Base-by-base conservation (phyloP, 2,113 vertebrate genomes). In the Passerina amoena region DNA sequence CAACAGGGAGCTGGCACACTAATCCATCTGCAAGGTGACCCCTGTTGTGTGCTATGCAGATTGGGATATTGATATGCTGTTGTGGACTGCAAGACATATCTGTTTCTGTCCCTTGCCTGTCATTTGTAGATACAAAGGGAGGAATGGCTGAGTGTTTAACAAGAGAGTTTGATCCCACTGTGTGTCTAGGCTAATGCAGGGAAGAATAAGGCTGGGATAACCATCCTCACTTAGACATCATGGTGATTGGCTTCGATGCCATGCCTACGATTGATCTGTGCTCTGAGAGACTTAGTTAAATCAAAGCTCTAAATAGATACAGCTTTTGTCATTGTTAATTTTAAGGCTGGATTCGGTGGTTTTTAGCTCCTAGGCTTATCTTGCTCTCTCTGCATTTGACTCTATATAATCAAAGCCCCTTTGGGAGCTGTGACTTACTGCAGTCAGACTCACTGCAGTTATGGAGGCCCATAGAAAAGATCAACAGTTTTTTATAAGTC, bases 21-120 rank as follows among this genome's bases (percentile, higher is more conserved):
- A 95, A 97, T 95, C 95, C 88, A 81, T 93, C 94, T 94, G 94
- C 94, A 96, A 96, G 96, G 95, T 97, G 96, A 97, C 92, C 83
- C 76, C 65, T 66, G 51, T 75, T 90, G 91, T 91, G 77, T 95
- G 91, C 86, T 96, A 50, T 93, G 96, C 86, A 93, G 92, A 92
- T 75, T 51, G 80, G 72, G 64, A 86, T 90, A 97, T 94, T 92
- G 92, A 95, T 95, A 92, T 84, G 91, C 83, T 93, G 86, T 47
- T 93, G 95, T 83, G 83, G 92, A 31, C 92, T 64, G 73, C 64
- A 83, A 95, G 86, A 92, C n/a, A 3, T 92, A 93, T 54, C 88
- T 88, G 82, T 80, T 92, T 90, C 82, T 92, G 76, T 92, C 88
- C 82, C 92, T 93, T 71, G 68, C 38, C 88, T 96, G 88, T 83